Conservation (phyloP, 2,797 vertebrate genomes). For the Leptodactylus fallax region DNA sequence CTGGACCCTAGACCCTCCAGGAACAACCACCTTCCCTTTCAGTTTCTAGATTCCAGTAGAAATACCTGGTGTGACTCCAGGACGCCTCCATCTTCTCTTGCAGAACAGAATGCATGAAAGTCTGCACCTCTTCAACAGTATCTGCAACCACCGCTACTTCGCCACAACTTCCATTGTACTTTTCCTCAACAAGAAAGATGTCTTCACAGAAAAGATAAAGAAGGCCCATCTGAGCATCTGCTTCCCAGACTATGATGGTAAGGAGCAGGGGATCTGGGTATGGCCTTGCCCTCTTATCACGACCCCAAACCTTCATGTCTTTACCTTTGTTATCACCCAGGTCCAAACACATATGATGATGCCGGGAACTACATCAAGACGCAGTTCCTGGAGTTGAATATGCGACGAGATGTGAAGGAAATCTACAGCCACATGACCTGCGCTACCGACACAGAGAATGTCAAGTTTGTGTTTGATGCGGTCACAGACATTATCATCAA, state of each 20-base stretch:
- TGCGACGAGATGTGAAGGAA: constrained; percentile 92
- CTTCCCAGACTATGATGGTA: constrained; percentile 97
- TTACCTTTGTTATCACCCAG: constrained; percentile 69
- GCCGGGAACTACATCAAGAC: constrained; percentile 96
- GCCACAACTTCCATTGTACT: constrained; percentile 95
- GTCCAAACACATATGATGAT: constrained; percentile 94
- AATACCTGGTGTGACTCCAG: not conserved
- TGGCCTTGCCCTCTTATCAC: not conserved
- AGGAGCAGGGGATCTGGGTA: constrained; percentile 61
- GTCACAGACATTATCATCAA: constrained; percentile 99
- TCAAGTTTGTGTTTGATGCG: constrained; percentile 98
- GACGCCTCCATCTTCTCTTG: constrained; percentile 32
- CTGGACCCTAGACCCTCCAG: too few species aligned
- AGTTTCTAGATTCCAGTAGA: not conserved
- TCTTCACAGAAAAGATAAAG: constrained; percentile 96
- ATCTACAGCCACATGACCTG: constrained; percentile 99
- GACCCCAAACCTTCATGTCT: not conserved
- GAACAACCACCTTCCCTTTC: too few species aligned
- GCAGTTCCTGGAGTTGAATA: constrained; percentile 96
- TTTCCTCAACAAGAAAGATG: constrained; percentile 99
- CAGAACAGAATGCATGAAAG: constrained; percentile 99
- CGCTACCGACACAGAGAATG: constrained; percentile 97
- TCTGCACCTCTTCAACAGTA: constrained; percentile 98
- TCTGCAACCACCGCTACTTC: constrained; percentile 98
- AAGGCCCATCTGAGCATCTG: constrained; percentile 98